These are phyloP conservation scores for Caranx ignobilis DNA, from an alignment of 2,113 vertebrate genomes.

Conservation along the genomic window DNA sequence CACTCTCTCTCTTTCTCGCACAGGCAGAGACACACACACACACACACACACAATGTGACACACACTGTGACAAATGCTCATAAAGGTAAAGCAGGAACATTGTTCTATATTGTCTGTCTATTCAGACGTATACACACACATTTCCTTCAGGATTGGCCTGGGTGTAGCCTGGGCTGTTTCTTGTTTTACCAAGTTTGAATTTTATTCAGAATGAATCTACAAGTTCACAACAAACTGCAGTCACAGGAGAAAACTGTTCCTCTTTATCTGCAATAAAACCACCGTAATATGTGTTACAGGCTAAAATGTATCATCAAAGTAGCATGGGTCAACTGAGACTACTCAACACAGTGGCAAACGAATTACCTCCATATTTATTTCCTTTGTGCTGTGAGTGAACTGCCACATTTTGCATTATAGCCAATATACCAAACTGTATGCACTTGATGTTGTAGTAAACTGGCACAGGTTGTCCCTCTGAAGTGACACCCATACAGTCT, in stretches of 20 bases:
- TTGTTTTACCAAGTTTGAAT: neutral
- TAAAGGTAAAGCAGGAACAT: constrained; percentile 13
- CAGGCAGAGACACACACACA: constrained; percentile 6
- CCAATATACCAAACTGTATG: too few species aligned
- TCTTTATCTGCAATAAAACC: neutral
- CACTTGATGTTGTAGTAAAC: too few species aligned
- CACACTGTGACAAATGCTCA: constrained; percentile 53
- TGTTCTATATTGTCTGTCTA: constrained; percentile 42
- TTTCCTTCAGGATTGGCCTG: constrained; percentile 18
- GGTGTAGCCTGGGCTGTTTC: neutral
- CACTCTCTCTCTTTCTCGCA: neutral
- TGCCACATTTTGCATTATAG: too few species aligned
- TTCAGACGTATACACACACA: constrained; percentile 33
- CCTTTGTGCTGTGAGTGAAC: too few species aligned
- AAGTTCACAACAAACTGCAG: neutral
- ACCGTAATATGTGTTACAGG: too few species aligned
- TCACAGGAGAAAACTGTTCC: neutral
- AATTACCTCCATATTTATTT: too few species aligned
- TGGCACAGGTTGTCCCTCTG: too few species aligned
- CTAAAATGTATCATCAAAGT: too few species aligned
- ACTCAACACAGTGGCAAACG: too few species aligned
- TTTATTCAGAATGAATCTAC: neutral
- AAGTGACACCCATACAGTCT: too few species aligned
- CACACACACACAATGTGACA: constrained; percentile 17
- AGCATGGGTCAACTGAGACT: too few species aligned